Base-by-base conservation (phyloP, 1,140 invertebrate genomes). In the Grapholita molesta region DNA sequence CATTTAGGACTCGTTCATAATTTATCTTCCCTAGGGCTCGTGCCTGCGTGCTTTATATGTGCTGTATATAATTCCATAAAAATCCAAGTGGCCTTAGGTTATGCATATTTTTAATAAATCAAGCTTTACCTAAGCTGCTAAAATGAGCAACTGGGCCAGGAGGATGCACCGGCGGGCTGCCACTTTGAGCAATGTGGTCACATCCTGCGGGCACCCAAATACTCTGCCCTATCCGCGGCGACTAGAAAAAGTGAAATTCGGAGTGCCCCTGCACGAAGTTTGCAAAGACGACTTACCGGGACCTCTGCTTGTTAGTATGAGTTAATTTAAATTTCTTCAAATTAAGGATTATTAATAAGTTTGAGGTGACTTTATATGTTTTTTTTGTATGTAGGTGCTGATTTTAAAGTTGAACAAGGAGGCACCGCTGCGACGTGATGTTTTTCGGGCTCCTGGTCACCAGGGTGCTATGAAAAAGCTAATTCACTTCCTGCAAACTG, bases 381-480 rank as follows among this genome's bases (percentile, higher is more conserved):
- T 32, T 65, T 74, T 68, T 55, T 77, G 73, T 92, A n/a, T n/a
- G 69, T 74, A 97, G 96, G 96, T 99, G 70, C 93, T 99, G 69
- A 97, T 99, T 80, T 89, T 99, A 67, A 99, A 98, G 92, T 92
- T 99, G 53, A 99, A 99, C 86, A 99, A 99, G 92, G 97, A 99
- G 92, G 98, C 96, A 8, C 98, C 98, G 0, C 94, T 96, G 73
- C 95, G 97, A 53, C 97, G 98, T 80, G 97, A 99, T 93, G 97
- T 99, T 21, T 99, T 99, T 91, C 94, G 98, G 67, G 98, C 98
- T 23, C 98, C 98, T 9, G 98, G 98, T 0, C 97, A 99, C 87
- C 97, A 98, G 88, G 97, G 96, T 25, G 97, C 98, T 76, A 98
- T 99, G 95, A 98, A 99, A 85, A 98, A 99, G 86, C 94, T 99